Conservation (phyloP, 2,888 invertebrate genomes). For the Lepas anatifera region DNA sequence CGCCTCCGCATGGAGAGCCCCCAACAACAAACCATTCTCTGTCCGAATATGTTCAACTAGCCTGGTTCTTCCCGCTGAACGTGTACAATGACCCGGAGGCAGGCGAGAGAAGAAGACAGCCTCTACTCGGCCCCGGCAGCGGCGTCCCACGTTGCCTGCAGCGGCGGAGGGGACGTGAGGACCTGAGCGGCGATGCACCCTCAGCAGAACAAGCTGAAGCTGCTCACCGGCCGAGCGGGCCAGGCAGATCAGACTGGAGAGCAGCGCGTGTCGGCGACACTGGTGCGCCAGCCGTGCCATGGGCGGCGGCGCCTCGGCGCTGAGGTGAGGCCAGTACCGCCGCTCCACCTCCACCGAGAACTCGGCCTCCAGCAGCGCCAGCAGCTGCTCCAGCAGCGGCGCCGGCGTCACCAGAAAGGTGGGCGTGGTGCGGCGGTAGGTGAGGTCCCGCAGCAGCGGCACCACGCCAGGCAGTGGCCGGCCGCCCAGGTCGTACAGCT, state of each 20-base stretch:
- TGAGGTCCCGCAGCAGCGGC: background rate
- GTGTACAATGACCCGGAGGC: too few relatives aligned
- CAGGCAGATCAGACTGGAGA: background rate
- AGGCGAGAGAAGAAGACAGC: too few relatives aligned
- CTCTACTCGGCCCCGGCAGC: too few relatives aligned
- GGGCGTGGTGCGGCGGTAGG: background rate
- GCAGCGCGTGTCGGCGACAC: background rate
- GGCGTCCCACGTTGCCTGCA: too few relatives aligned
- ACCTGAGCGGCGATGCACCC: background rate
- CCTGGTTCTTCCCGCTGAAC: too few relatives aligned
- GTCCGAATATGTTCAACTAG: too few relatives aligned
- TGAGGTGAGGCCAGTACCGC: slow-evolving; percentile 8
- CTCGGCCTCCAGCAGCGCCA: too few relatives aligned
- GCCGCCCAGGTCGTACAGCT: slow-evolving; percentile 7
- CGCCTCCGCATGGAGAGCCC: too few relatives aligned
- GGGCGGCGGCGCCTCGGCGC: background rate
- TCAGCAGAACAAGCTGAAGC: background rate
- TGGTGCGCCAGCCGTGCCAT: background rate
- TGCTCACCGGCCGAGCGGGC: background rate
- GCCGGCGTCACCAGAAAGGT: background rate
- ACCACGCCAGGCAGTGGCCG: background rate
- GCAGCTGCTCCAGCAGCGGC: background rate
- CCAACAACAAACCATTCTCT: too few relatives aligned
- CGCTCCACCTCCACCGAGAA: background rate
- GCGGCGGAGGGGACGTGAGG: too few relatives aligned